Evolutionary conservation across 2,888 invertebrate species (phyloP), one percentile per base, ranked within the genome.

Genomic region (Unio pictorum): DNA sequence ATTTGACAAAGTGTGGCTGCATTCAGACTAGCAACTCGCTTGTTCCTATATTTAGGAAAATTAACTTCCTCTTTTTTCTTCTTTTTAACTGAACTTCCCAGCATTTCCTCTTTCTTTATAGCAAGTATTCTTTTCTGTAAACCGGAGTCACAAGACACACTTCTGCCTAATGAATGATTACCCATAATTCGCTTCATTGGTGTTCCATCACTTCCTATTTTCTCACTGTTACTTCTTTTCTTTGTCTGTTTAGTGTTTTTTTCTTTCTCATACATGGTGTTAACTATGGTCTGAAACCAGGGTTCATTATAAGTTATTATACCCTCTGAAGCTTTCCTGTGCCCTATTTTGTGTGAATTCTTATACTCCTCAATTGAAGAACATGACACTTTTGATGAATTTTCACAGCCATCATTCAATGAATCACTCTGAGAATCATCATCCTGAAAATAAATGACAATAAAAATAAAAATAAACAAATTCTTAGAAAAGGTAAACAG

Each of bases 291-390:
- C 30, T 75, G 75, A 67, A 75, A 75, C 55, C 73, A 71, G 1
- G 85, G 79, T 66, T 88, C 86, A 69, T 84, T 82, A 68, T 88
- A 88, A 0, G 88, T 84, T 28, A 83, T 76, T 4, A 86, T 82
- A 57, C 81, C 75, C 55, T 82, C 86, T 3, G 85, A 78, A 1
- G 84, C 84, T 65, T 78, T 75, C 30, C 88, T 73, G 20, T 81
- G 81, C 4, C 88, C 88, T 45, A 88, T 87, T 58, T 83, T 84
- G 71, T 88, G 88, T 34, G 77, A 71, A 20, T 73, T 72, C 71
- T 86, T 88, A 73, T 88, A 88, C 57, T 73, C 63, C 56, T 71
- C 57, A 45, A 68, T 73, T 66, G 45, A 45, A 11, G 45, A 45
- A 4, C 45, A 45, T 45, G 34, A 45, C 11, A 45, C 45, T 45